phyloP scores from a whole-genome alignment of 2,113 vertebrate species.

The Dinomys branickii region DNA sequence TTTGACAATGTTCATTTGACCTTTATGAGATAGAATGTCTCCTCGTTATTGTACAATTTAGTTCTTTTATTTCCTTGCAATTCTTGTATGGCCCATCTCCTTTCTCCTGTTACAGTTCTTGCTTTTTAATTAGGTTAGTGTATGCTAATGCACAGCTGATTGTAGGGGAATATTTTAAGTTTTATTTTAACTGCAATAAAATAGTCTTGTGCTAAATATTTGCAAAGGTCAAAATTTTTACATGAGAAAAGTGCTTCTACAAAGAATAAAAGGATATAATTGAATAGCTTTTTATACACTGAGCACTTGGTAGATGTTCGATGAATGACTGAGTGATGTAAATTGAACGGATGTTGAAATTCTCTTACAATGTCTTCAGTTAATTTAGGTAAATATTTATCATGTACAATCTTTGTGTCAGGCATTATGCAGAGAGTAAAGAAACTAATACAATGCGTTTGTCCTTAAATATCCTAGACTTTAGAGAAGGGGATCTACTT shows the following conservation, averaged over 20 bases:
- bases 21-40: slow-evolving; percentile 57
- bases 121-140: slow-evolving; percentile 79
- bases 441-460: not conserved
- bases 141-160: slow-evolving; percentile 79
- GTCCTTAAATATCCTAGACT: not conserved
- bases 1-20: slow-evolving; percentile 69
- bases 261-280: slow-evolving; percentile 43
- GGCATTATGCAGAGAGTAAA: slow-evolving; percentile 20
- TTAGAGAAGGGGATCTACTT: not conserved
- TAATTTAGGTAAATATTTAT: slow-evolving; percentile 28
- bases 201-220: slow-evolving; percentile 75
- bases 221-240: slow-evolving; percentile 78
- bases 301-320: not conserved
- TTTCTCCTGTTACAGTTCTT: slow-evolving; percentile 77
- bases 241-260: slow-evolving; percentile 37
- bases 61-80: slow-evolving; percentile 70
- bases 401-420: not conserved
- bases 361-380: not conserved
- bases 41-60: slow-evolving; percentile 57
- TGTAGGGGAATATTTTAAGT: slow-evolving; percentile 77
- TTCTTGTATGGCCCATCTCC: slow-evolving; percentile 73
- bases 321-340: not conserved
- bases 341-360: not conserved
- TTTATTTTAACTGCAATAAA: slow-evolving; percentile 78
- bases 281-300: slow-evolving; percentile 22